Evolutionary conservation across 2,797 vertebrate species (phyloP).

Genomic region (Lateolabrax maculatus): DNA sequence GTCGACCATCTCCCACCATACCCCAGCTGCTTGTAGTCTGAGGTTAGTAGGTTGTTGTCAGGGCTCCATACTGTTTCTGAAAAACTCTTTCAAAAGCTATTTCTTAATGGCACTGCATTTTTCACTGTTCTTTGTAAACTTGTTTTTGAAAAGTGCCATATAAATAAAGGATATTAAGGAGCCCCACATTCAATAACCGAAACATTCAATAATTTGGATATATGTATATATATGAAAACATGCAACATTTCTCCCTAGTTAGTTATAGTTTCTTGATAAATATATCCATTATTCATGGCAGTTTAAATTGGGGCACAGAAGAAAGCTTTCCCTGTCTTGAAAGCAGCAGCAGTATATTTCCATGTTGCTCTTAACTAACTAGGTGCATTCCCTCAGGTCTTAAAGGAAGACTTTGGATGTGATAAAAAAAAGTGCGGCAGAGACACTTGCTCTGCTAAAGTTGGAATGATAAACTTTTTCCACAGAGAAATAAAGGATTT

Average conservation of each 20-base stretch:
- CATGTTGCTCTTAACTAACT: slow-evolving; percentile 75
- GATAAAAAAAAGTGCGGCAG: slow-evolving; percentile 57
- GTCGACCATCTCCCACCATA: neutral
- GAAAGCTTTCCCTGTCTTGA: slow-evolving; percentile 63
- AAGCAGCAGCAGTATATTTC: slow-evolving; percentile 60
- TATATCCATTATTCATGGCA: slow-evolving; percentile 71
- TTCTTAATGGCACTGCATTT: neutral
- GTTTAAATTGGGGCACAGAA: slow-evolving; percentile 73
- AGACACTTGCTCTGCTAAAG: slow-evolving; percentile 60
- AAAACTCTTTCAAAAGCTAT: neutral
- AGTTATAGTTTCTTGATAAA: slow-evolving; percentile 58
- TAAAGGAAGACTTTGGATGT: slow-evolving; percentile 66
- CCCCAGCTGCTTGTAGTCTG: neutral
- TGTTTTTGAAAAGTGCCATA: neutral
- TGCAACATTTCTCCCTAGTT: slow-evolving; percentile 22
- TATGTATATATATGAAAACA: neutral
- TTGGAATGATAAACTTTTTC: slow-evolving; percentile 68
- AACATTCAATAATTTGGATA: slow-evolving; percentile 10
- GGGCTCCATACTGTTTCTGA: neutral
- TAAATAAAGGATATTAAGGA: neutral
- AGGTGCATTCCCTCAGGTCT: slow-evolving; percentile 71
- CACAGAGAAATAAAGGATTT: slow-evolving; percentile 56
- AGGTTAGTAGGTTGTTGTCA: neutral
- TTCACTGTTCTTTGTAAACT: neutral
- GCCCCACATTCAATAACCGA: neutral